Base-by-base conservation (phyloP, 1,140 invertebrate species). In the Vanessa atalanta region DNA sequence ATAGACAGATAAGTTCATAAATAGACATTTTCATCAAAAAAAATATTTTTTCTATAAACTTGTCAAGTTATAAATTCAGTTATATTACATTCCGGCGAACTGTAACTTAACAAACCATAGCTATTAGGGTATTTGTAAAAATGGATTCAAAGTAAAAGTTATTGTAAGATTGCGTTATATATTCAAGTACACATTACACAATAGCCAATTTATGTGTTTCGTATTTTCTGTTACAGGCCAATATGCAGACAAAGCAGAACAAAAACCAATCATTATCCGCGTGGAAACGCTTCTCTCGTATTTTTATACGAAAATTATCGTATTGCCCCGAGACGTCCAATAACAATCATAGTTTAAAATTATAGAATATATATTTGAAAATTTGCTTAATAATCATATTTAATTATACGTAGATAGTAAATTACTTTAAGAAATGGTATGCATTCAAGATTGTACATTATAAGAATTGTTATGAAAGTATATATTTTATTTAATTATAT, bases 191-290 rank as follows among this genome's bases (percentile, higher is more conserved):
- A 61, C 57, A 57, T 47, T 60, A 15, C 53, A 68, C 12, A 68
- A 60, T 15, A 47, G 37, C 26, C 47, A 20, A 47, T 51, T 15
- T 55, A 47, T 51, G 47, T 61, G n/a, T 31, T 70, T 70, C 60
- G 7, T 23, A 60, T 47, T 31, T 26, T 75, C 79, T 79, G 65
- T 88, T 88, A 50, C 85, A 87, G 86, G 60, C 13, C 61, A 37
- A 47, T 50, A 55, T 70, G 63, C 73, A 75, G 73, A 66, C 64
- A 31, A 70, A 70, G 53, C 51, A 70, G 70, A 55, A 67, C 47
- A 76, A 65, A 31, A 76, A 70, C 48, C 47, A 76, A 55, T 65
- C 72, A 7, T 53, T 76, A 47, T 43, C 23, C 48, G 65, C 57
- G 55, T 76, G 73, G 73, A 75, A 75, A 55, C 43, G 70, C 23